Conservation (phyloP, 2,113 vertebrate genomes). For the Geothlypis trichas region DNA sequence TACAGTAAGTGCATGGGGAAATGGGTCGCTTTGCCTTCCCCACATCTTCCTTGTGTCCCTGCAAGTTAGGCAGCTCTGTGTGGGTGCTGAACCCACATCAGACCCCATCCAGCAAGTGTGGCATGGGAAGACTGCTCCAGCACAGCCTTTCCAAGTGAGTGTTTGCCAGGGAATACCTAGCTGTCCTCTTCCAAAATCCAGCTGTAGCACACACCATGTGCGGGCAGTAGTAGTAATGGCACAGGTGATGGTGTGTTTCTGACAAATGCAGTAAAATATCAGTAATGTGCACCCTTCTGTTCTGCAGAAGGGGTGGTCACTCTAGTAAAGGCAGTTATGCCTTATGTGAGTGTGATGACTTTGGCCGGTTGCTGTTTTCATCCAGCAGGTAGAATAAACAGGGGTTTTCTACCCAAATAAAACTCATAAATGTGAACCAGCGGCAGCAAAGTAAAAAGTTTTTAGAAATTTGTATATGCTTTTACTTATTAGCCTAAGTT, state of each 20-base stretch:
- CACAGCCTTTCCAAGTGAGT: not conserved
- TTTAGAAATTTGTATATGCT: not conserved
- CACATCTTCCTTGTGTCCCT: too few relatives aligned
- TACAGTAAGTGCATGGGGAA: conserved; percentile 76
- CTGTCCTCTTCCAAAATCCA: not conserved
- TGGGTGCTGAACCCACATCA: not conserved
- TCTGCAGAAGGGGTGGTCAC: not conserved
- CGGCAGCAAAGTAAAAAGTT: not conserved
- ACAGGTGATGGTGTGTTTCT: not conserved
- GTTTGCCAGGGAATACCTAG: not conserved
- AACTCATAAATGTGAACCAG: not conserved
- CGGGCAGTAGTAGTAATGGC: fast-evolving
- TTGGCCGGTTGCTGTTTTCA: not conserved
- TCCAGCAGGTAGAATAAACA: not conserved
- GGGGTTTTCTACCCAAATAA: not conserved
- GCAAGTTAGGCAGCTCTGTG: fast-evolving
- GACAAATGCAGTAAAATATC: not conserved
- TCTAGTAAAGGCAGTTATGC: fast-evolving
- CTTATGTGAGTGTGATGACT: fast-evolving
- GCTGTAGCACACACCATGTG: fast-evolving
- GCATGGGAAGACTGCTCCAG: not conserved
- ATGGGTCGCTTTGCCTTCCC: fast-evolving
- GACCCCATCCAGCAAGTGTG: not conserved
- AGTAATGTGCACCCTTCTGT: fast-evolving
- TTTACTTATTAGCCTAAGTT: not conserved